Conservation (phyloP, 2,113 vertebrate species). For the Trichechus manatus region DNA sequence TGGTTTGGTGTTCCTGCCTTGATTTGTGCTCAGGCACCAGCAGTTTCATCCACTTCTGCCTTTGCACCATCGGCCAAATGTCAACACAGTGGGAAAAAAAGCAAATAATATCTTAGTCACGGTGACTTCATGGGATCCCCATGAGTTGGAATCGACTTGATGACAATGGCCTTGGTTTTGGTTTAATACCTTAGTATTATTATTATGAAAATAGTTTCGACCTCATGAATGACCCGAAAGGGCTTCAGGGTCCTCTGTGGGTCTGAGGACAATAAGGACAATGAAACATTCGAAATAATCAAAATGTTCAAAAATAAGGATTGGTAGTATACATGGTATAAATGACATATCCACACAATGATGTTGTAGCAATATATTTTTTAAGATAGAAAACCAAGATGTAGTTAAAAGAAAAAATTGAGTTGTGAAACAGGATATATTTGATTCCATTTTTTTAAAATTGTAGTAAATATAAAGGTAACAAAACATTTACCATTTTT, state of each 20-base stretch:
- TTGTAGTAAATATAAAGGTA: neutral
- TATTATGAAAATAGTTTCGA: neutral
- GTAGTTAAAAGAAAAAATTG: neutral
- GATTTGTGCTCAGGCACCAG: neutral
- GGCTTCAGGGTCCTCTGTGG: neutral
- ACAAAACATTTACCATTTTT: neutral
- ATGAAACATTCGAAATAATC: slow-evolving; percentile 1
- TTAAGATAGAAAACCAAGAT: neutral
- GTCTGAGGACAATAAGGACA: neutral
- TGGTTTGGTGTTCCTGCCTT: neutral
- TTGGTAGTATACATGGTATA: neutral
- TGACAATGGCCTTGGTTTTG: no score
- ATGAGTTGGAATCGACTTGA: neutral
- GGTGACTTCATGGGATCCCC: neutral
- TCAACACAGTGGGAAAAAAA: neutral
- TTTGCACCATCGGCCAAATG: neutral
- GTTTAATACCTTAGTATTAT: neutral
- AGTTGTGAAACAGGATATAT: neutral
- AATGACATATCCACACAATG: neutral
- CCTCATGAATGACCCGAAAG: neutral
- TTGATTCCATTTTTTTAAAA: neutral
- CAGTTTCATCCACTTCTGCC: neutral
- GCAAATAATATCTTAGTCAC: neutral
- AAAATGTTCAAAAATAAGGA: neutral
- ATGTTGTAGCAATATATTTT: neutral